phyloP scores from a whole-genome alignment of 2,888 invertebrate species.

The Zygogramma bicolorata region DNA sequence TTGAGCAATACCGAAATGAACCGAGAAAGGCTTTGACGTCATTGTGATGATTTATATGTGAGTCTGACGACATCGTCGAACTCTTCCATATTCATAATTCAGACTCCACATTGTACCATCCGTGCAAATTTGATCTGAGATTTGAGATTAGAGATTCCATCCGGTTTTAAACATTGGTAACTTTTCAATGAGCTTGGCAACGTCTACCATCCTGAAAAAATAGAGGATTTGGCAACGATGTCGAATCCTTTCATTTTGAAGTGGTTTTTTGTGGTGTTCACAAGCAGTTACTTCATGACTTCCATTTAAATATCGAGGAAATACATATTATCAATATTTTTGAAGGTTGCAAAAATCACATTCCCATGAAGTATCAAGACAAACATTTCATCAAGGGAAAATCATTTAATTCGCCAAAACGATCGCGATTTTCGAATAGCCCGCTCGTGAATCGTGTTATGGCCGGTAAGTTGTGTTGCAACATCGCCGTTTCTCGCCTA shows the following conservation, averaged over 20 bases:
- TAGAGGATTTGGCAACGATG: neutral
- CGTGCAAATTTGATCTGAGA: too few species aligned
- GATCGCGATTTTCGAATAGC: conserved; percentile 61
- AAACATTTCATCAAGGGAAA: conserved; percentile 53
- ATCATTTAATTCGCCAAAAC: conserved; percentile 55
- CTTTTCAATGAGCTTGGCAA: neutral
- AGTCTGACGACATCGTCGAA: too few species aligned
- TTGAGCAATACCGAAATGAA: too few species aligned
- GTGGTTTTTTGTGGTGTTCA: conserved; percentile 4
- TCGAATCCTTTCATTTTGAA: conserved; percentile 8
- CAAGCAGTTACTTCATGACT: conserved; percentile 16
- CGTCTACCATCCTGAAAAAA: neutral
- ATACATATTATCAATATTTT: neutral
- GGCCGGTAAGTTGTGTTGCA: conserved; percentile 78
- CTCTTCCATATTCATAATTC: too few species aligned
- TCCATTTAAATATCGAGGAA: conserved; percentile 9
- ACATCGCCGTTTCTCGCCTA: conserved; percentile 59
- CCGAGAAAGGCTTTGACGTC: too few species aligned
- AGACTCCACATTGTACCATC: too few species aligned
- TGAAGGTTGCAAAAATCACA: neutral
- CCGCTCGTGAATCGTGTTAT: conserved; percentile 72
- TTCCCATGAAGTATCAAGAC: conserved; percentile 58
- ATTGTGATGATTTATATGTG: too few species aligned
- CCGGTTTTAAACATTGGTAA: too few species aligned
- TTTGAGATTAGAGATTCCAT: too few species aligned